phyloP scores from a whole-genome alignment of 2,113 vertebrate genomes.

The Psophia crepitans region DNA sequence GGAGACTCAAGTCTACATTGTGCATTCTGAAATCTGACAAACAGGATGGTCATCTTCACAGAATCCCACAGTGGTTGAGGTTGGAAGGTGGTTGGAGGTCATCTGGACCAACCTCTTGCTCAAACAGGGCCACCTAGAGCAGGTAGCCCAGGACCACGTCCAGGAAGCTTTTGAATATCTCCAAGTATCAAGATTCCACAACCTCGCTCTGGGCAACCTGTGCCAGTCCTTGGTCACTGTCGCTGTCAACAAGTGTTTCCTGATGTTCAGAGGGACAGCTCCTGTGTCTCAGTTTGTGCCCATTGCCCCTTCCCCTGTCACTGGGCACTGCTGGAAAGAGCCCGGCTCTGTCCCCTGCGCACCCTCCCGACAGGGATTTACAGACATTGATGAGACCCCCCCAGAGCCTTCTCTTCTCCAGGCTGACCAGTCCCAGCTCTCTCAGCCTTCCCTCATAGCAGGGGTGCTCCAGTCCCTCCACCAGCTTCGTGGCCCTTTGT shows the following conservation, averaged over 20 bases:
- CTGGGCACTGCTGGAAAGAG: background rate
- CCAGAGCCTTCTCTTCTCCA: background rate
- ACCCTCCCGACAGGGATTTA: background rate
- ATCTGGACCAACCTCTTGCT: background rate
- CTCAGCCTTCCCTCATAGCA: background rate
- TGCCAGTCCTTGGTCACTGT: background rate
- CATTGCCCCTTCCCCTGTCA: background rate
- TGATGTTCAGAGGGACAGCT: background rate
- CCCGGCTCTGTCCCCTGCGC: fast-evolving
- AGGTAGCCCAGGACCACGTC: background rate
- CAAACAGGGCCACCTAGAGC: background rate
- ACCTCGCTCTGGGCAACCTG: background rate
- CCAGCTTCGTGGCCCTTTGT: background rate
- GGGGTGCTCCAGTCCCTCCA: background rate
- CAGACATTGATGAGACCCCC: background rate
- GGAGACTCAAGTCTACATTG: background rate
- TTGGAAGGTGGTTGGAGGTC: background rate
- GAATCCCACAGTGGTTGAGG: background rate
- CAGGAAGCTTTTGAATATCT: background rate
- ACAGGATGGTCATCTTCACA: fast-evolving
- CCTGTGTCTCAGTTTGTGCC: background rate
- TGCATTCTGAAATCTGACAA: background rate
- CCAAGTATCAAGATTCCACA: background rate
- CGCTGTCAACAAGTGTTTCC: background rate
- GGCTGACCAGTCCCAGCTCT: too few species aligned